Evolutionary conservation across 1,140 invertebrate species (phyloP), one percentile per base, ranked within the genome.

Genomic region (Chionoecetes opilio): DNA sequence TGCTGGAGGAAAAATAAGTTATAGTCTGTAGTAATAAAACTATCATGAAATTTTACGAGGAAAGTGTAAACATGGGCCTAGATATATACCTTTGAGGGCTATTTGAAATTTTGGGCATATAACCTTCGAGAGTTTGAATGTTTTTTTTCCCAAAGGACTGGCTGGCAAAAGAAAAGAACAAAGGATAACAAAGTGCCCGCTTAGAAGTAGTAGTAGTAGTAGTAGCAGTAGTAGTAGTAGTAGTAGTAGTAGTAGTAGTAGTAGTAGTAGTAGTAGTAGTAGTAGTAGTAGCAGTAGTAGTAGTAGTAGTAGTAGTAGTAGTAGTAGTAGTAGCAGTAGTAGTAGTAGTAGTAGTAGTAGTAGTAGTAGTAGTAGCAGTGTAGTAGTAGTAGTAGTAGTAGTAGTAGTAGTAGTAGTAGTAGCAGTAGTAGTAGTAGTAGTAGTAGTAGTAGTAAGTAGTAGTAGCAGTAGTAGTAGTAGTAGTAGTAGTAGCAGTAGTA

Each of bases 221-320:
- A 8, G 63, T n/a, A 75, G 63, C n/a, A 75, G 63, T 75, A 75
- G 63, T 75, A 75, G 63, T 75, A 75, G 63, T 53, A 53, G 46
- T 53, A 53, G 46, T 53, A 53, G 46, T 75, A 75, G 63, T 75
- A 75, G 26, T 75, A 75, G 8, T 75, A 75, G 63, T 75, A 75
- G 63, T 75, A 75, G 63, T 75, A 75, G 0, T n/a, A 21, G 63
- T 2, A 75, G 26, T 75, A 1, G 0, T 75, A 8, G 63, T n/a
- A 75, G 63, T 75, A 75, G 63, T 75, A 75, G 63, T 75, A 75
- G 63, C n/a, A 75, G 63, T 53, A 53, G 46, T 53, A 53, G 46
- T 53, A 53, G 46, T 75, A 75, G 63, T 75, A 75, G 26, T 75
- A 75, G 8, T 75, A 75, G 63, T 75, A 75, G 63, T 75, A 75